Evolutionary conservation across 2,888 invertebrate species (phyloP).

Genomic region (Eupithecia tripunctaria): DNA sequence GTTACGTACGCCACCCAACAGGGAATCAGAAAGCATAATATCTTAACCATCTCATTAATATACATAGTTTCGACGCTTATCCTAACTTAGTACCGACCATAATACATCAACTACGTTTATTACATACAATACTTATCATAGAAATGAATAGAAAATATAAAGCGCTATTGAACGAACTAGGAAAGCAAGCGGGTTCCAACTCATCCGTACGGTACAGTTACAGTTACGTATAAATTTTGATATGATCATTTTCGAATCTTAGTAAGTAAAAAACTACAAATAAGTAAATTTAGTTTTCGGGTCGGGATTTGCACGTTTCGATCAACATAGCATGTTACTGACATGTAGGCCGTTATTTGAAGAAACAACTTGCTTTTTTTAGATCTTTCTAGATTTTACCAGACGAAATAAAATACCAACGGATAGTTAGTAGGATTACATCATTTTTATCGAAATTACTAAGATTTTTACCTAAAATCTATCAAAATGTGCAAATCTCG

Average conservation of each 20-base stretch:
- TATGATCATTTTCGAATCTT: conserved; percentile 79
- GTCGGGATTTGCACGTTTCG: conserved; percentile 44
- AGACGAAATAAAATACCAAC: background rate
- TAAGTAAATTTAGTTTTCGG: conserved; percentile 56
- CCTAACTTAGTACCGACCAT: conserved; percentile 70
- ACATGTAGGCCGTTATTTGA: conserved; percentile 27
- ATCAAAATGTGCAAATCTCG: conserved; percentile 36
- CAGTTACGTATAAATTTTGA: conserved; percentile 83
- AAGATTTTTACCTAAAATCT: conserved; percentile 7
- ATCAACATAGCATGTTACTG: background rate
- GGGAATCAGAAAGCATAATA: conserved; percentile 59
- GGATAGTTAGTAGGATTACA: background rate
- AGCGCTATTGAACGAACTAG: conserved; percentile 61
- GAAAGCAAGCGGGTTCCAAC: conserved; percentile 70
- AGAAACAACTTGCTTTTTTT: conserved; percentile 21
- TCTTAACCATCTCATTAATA: conserved; percentile 64
- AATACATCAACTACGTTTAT: conserved; percentile 77
- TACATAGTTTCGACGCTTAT: conserved; percentile 72
- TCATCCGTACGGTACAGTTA: no score
- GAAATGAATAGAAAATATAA: conserved; percentile 64
- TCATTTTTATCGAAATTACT: background rate
- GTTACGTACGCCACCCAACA: conserved; percentile 22
- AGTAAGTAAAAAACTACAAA: conserved; percentile 63
- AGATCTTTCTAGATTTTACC: background rate
- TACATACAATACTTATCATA: conserved; percentile 70